Percentiles rank a stretch among this genome's conserved stretches.
Conservation (phyloP, 2,113 vertebrate genomes). For the Pedionomus torquatus region DNA sequence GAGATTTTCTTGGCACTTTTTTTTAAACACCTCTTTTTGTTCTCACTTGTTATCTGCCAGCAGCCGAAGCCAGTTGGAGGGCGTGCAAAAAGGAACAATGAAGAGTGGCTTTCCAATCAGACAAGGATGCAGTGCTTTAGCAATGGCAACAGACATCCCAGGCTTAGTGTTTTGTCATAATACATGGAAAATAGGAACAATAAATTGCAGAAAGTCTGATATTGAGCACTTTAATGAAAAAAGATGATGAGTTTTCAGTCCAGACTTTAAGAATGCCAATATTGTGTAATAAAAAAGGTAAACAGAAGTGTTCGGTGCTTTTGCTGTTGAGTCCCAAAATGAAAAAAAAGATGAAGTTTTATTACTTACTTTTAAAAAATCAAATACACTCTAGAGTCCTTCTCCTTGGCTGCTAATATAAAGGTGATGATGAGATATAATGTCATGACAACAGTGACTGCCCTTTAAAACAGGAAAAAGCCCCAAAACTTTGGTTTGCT, state of each 20-base stretch:
- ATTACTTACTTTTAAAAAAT: not conserved
- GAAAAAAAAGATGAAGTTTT: not conserved
- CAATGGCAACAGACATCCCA: not conserved
- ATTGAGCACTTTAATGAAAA: conserved; percentile 33
- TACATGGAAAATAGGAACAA: not conserved
- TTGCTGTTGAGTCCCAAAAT: not conserved
- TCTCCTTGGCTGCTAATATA: not conserved
- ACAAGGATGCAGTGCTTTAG: not conserved
- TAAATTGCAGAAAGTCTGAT: conserved; percentile 6
- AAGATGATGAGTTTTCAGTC: conserved; percentile 10
- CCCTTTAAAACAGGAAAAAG: not conserved
- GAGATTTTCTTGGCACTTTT: conserved; percentile 7
- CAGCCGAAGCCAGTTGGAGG: not conserved
- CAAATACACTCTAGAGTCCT: not conserved
- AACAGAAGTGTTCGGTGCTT: conserved; percentile 19
- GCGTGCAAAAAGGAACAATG: not conserved
- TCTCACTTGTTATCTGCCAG: conserved; percentile 45
- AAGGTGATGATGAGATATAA: not conserved
- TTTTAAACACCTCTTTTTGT: conserved; percentile 20
- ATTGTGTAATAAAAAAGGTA: conserved; percentile 5
- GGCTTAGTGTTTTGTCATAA: conserved; percentile 62
- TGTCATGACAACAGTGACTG: not conserved
- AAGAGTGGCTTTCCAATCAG: conserved; percentile 19
- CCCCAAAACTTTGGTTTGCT: not conserved
- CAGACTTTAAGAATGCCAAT: conserved; percentile 16